Evolutionary conservation across 2,113 vertebrate species (phyloP).

Genomic region (Phasianus colchicus): DNA sequence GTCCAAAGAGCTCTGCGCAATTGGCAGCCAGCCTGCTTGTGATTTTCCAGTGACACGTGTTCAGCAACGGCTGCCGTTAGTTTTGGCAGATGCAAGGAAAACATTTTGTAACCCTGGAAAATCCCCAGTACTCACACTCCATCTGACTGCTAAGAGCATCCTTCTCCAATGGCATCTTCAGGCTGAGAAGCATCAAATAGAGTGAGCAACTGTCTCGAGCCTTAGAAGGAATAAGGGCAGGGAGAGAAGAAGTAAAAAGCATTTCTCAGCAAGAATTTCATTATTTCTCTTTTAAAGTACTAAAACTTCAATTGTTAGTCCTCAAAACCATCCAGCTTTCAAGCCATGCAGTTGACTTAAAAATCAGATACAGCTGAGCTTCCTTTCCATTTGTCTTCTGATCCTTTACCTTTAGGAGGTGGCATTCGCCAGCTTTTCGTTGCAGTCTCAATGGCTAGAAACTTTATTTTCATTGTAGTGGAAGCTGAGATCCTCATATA

Average conservation of each 20-base stretch:
- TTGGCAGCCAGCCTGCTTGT: slow-evolving; percentile 26
- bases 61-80: not conserved
- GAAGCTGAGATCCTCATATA: slow-evolving; percentile 35
- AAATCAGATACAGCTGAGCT: not conserved
- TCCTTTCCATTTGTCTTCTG: not conserved
- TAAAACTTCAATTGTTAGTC: not conserved
- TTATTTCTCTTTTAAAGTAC: not conserved
- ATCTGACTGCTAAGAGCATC: not conserved
- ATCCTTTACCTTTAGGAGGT: slow-evolving; percentile 23
- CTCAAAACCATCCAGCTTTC: not conserved
- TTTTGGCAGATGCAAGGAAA: slow-evolving; percentile 42
- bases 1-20: not conserved
- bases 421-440: slow-evolving; percentile 18
- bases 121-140: not conserved
- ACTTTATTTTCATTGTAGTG: not conserved
- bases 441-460: not conserved
- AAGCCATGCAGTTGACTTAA: not conserved
- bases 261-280: not conserved
- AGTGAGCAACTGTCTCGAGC: not conserved
- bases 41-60: slow-evolving; percentile 65
- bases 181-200: not conserved
- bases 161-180: not conserved
- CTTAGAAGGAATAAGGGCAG: not conserved
- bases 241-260: not conserved
- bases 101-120: slow-evolving; percentile 58